Conservation (phyloP, 2,888 invertebrate species). For the Yponomeuta sedellus region DNA sequence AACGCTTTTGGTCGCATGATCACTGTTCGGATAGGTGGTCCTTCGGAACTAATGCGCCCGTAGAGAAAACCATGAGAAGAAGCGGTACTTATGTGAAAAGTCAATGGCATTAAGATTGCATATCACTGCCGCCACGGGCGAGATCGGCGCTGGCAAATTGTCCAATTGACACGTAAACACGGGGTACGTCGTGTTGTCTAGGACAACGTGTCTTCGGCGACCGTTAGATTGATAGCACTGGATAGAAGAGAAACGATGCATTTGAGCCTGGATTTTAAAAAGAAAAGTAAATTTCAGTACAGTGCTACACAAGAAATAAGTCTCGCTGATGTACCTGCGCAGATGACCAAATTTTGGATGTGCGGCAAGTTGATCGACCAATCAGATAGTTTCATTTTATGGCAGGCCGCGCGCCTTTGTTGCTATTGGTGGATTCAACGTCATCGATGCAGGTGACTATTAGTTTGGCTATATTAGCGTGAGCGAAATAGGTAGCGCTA, state of each 20-base stretch:
- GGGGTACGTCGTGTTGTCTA: background rate
- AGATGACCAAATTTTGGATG: too few relatives aligned
- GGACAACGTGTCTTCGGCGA: background rate
- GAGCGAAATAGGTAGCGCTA: too few relatives aligned
- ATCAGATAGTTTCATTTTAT: too few relatives aligned
- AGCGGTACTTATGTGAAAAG: background rate
- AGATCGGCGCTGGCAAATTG: background rate
- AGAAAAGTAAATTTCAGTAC: background rate
- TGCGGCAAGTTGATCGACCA: too few relatives aligned
- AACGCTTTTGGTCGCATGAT: too few relatives aligned
- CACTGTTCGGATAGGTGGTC: background rate
- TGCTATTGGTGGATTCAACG: too few relatives aligned
- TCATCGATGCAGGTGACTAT: too few relatives aligned
- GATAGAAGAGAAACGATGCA: background rate
- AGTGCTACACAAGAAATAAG: too few relatives aligned
- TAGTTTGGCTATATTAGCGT: too few relatives aligned
- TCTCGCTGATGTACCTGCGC: too few relatives aligned
- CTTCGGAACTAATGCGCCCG: background rate
- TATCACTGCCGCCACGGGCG: background rate
- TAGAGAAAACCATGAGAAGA: slow-evolving; percentile 2
- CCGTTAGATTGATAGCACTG: background rate
- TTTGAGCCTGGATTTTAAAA: background rate
- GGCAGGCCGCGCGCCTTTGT: too few relatives aligned
- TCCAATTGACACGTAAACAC: background rate
- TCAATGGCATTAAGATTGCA: background rate